phyloP scores from a whole-genome alignment of 2,888 invertebrate species.

The Tetanocera ferruginea region DNA sequence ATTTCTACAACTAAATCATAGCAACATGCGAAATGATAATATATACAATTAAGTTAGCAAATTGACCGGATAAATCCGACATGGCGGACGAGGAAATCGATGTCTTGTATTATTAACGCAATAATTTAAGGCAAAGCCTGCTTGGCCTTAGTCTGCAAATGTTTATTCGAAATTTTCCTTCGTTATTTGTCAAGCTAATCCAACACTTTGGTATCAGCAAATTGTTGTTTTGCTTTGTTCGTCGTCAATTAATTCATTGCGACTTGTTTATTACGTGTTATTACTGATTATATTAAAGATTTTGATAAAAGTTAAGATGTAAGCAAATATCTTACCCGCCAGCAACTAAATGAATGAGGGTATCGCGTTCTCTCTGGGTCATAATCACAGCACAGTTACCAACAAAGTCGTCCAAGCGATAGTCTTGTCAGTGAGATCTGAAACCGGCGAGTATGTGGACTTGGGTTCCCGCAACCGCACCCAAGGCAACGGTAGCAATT shows the following conservation, averaged over 20 bases:
- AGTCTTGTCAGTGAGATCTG: no score
- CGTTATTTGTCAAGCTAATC: neutral
- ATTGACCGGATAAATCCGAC: no score
- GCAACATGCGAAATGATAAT: no score
- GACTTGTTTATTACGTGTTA: neutral
- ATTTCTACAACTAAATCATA: no score
- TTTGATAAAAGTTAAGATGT: neutral
- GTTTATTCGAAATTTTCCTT: neutral
- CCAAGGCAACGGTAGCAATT: no score
- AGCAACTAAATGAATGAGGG: conserved; percentile 92
- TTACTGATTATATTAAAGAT: neutral
- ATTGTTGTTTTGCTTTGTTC: no score
- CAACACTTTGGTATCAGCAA: neutral
- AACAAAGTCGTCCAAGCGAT: neutral
- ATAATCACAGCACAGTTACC: conserved; percentile 53
- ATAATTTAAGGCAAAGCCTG: no score
- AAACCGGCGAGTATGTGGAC: neutral
- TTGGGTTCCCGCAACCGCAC: neutral
- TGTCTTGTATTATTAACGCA: no score
- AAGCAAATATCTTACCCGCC: conserved; percentile 84
- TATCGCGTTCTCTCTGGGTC: conserved; percentile 79
- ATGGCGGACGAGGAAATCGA: no score
- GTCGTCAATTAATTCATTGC: no score
- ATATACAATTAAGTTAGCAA: no score
- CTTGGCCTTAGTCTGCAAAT: no score